Conservation (phyloP, 2,888 invertebrate species). For the Camponotus fellah region DNA sequence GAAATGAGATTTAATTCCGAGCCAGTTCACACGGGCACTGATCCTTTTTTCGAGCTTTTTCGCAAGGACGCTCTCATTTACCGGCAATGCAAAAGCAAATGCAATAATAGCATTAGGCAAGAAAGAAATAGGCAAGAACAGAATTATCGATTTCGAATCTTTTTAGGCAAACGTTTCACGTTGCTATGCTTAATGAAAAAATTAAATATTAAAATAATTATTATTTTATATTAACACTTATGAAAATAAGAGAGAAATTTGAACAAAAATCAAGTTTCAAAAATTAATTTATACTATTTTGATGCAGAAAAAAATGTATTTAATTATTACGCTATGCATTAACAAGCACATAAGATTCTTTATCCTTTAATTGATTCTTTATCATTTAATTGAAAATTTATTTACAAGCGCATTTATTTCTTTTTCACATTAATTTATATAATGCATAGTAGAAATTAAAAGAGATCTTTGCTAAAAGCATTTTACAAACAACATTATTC, state of each 20-base stretch:
- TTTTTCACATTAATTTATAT: neutral
- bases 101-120: slow-evolving; percentile 19
- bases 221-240: slow-evolving; percentile 3
- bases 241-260: neutral
- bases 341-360: neutral
- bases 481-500: neutral
- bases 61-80: slow-evolving; percentile 28
- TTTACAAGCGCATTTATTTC: neutral
- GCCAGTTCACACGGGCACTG: slow-evolving; percentile 15
- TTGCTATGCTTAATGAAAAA: slow-evolving; percentile 3
- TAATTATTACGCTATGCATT: neutral
- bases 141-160: neutral
- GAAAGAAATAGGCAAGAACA: neutral
- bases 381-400: neutral
- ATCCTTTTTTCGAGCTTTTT: slow-evolving; percentile 40
- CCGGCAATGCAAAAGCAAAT: neutral
- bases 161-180: neutral
- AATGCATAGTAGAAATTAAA: neutral
- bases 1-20: slow-evolving; percentile 40
- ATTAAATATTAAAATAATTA: neutral
- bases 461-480: neutral
- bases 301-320: neutral
- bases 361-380: neutral
- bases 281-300: neutral
- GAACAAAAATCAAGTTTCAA: neutral